Base-by-base conservation (phyloP, 2,888 invertebrate genomes). In the Palloptera scutellata region DNA sequence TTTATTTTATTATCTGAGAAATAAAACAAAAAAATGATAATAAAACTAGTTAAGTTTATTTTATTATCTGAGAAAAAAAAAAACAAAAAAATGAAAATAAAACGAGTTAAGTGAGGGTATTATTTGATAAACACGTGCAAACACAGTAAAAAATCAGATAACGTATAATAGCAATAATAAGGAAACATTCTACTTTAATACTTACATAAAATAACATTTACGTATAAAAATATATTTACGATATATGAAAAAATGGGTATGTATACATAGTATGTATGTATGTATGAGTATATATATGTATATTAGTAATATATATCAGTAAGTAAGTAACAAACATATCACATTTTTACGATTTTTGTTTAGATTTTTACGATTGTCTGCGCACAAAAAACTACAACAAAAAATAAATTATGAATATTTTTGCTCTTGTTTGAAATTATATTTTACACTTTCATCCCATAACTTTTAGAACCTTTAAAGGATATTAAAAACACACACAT, bases 111-210 rank as follows among this genome's bases (percentile, higher is more conserved):
- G n/a, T n/a, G n/a, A 17, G n/a, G 45, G 19, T 6, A 60, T 43
- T 43, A 15, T 17, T 60, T 41, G 15, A 9, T 59, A 17, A 43
- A 12, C 42, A 13, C 45, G 15, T 60, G 6, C 1, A 17, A 13
- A 53, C 13, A 17, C 42, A 13, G 45, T 51, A 66, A 58, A 69
- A 71, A 58, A 65, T 60, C 65, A 64, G 65, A 65, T 57, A 65
- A 61, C 61, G 43, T 13, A 30, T 4, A 30, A 30, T 2, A 41
- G 19, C 54, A 55, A 40, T 55, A 51, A 43, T 19, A 30, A 8
- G 15, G 48, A 11, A 52, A 13, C 30, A 30, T 30, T 30, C 30
- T 30, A 30, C 30, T 30, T 30, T 30, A 30, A 30, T 30, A 30
- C 10, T 48, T 58, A 43, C 10, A 57, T 58, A 43, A 19, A 54